Conservation (phyloP, 2,797 vertebrate genomes). For the Telmatherina bonti region DNA sequence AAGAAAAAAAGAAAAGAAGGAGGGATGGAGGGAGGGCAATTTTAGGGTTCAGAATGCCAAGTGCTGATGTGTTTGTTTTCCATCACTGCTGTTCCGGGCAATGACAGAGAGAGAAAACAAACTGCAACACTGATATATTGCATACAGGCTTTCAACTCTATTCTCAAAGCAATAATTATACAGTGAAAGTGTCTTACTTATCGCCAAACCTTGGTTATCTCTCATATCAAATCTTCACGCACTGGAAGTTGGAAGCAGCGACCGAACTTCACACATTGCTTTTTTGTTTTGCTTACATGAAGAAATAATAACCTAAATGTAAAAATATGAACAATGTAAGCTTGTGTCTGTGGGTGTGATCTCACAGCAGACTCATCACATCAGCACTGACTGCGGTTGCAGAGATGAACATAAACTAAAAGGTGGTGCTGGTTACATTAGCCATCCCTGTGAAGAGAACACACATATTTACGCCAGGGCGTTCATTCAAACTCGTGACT, state of each 20-base stretch:
- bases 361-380: conserved; percentile 20
- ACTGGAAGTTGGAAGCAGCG: conserved; percentile 22
- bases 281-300: conserved; percentile 36
- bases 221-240: conserved; percentile 54
- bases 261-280: conserved; percentile 19
- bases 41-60: conserved; percentile 85
- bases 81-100: conserved; percentile 84
- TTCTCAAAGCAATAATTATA: conserved; percentile 72
- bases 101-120: conserved; percentile 81
- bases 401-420: conserved; percentile 42
- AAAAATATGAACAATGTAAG: neutral
- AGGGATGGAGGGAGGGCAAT: conserved; percentile 77
- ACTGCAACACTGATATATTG: conserved; percentile 82
- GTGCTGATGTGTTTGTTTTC: conserved; percentile 88
- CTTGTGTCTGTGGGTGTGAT: conserved; percentile 32
- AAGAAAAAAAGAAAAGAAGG: conserved; percentile 73
- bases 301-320: conserved; percentile 22
- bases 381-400: conserved; percentile 33
- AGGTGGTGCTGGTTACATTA: conserved; percentile 53
- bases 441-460: conserved; percentile 28
- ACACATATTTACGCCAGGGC: conserved; percentile 48
- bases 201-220: conserved; percentile 66
- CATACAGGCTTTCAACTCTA: conserved; percentile 76
- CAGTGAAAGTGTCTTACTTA: conserved; percentile 69
- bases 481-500: conserved; percentile 63